Evolutionary conservation across 2,888 invertebrate species (phyloP).

Genomic region (Lasioglossum vierecki): DNA sequence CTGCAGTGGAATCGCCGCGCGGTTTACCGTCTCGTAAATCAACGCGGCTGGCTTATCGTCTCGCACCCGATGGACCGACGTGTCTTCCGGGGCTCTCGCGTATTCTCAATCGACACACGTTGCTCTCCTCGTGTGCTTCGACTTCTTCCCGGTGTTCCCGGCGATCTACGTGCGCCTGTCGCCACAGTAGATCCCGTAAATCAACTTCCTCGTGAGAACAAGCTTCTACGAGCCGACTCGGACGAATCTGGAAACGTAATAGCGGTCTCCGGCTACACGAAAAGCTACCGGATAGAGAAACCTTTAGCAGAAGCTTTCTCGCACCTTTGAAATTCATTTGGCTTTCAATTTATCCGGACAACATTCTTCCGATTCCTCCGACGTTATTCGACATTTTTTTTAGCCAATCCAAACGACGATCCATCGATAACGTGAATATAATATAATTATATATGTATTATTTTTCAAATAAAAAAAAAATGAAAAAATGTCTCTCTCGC

Average conservation of each 20-base stretch:
- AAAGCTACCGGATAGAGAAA: background rate
- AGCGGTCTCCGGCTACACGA: background rate
- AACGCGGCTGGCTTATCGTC: constrained; percentile 63
- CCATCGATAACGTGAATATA: background rate
- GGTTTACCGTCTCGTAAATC: constrained; percentile 65
- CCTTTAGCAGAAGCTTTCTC: background rate
- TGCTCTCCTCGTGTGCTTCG: constrained; percentile 30
- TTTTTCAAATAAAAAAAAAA: too few relatives aligned
- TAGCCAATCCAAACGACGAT: background rate
- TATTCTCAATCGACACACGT: constrained; percentile 3
- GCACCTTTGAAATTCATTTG: background rate
- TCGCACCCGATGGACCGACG: constrained; percentile 26
- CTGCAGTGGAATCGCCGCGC: background rate
- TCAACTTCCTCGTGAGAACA: constrained; percentile 53
- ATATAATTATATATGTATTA: too few relatives aligned
- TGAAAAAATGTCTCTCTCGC: too few relatives aligned
- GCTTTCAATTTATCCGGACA: background rate
- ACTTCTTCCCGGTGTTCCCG: constrained; percentile 39
- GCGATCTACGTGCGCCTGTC: constrained; percentile 29
- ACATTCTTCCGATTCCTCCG: background rate
- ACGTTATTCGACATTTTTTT: too few relatives aligned
- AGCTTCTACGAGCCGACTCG: background rate
- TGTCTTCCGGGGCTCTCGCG: constrained; percentile 30
- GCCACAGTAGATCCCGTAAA: constrained; percentile 47
- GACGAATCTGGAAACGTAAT: constrained; percentile 25